Evolutionary conservation across 2,888 invertebrate genomes (phyloP), one percentile per base, ranked within the genome.

Genomic region (Sialis fuliginosa): DNA sequence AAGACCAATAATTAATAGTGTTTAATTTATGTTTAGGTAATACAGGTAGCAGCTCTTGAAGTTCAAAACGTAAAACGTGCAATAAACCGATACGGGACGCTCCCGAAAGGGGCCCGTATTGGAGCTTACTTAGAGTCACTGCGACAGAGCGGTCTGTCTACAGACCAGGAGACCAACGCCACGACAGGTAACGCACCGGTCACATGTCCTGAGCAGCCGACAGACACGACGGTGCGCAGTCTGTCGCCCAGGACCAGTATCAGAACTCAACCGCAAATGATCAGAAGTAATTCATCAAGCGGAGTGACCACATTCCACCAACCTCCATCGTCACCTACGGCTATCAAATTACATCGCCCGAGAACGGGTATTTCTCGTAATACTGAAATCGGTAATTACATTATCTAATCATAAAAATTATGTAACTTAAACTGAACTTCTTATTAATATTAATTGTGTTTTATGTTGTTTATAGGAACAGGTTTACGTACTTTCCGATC

Each of bases 121-220:
- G 95, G 95, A 33, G 96, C 95, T 6, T 97, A 91, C 66, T 69
- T 97, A 47, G 95, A 96, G 65, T 93, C 93, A 5, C 71, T 97
- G 58, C 77, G 89, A 41, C 86, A 89, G 60, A 84, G 82, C 59
- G 82, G 80, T 44, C 67, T 73, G 49, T 65, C 70, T 1, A 57
- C 57, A 43, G 63, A 61, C 52, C 66, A 67, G 46, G 67, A 67
- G 54, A 30, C 47, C 55, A 6, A 50, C 52, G 8, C 48, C 48
- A 41, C 50, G 54, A 40, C 52, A 55, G 48, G 49, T 52, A 48
- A 50, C 54, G 10, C 35, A 48, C 49, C 42, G 33, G 52, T 33
- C 53, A 48, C 30, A 42, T 50, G 43, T 50, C 51, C 62, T 50
- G 61, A 69, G 54, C 59, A 62, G 53, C 53, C 61, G 41, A 56